Conservation (phyloP, 2,113 vertebrate species). For the Strix aluco region DNA sequence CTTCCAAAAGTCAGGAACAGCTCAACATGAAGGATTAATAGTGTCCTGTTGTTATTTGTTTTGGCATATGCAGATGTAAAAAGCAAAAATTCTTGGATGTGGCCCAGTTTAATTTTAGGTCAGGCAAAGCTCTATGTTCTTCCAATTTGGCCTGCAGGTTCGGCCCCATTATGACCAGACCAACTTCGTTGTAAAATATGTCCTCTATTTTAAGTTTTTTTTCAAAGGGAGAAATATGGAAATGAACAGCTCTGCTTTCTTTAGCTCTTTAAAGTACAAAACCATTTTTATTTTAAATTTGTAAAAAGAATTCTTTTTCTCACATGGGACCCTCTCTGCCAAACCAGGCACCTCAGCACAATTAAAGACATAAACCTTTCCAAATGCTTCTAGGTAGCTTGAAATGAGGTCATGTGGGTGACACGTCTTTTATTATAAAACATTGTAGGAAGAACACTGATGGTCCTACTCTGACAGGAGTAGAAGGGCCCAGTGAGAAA, state of each 20-base stretch:
- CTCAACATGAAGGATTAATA: conserved; percentile 16
- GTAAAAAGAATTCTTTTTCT: not conserved
- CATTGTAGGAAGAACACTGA: not conserved
- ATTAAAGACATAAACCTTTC: not conserved
- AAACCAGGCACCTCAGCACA: not conserved
- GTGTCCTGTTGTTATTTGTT: not conserved
- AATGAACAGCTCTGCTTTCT: not conserved
- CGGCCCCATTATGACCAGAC: not conserved
- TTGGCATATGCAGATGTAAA: conserved; percentile 3
- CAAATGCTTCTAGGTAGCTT: not conserved
- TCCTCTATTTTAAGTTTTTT: not conserved
- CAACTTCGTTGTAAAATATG: conserved; percentile 23
- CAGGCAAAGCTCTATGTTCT: conserved; percentile 28
- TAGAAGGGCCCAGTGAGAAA: not conserved
- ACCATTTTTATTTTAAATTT: not conserved
- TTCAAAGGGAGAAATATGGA: not conserved
- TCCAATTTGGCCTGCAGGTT: conserved; percentile 3
- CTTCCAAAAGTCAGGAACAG: not conserved
- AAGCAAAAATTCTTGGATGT: conserved; percentile 27
- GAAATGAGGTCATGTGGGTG: not conserved
- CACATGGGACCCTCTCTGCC: not conserved
- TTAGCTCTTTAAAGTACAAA: not conserved
- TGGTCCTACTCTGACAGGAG: not conserved
- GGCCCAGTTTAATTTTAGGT: conserved; percentile 58
- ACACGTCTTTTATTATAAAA: not conserved